Evolutionary conservation across 2,888 invertebrate species (phyloP).

Genomic region (Coelinius sp.): DNA sequence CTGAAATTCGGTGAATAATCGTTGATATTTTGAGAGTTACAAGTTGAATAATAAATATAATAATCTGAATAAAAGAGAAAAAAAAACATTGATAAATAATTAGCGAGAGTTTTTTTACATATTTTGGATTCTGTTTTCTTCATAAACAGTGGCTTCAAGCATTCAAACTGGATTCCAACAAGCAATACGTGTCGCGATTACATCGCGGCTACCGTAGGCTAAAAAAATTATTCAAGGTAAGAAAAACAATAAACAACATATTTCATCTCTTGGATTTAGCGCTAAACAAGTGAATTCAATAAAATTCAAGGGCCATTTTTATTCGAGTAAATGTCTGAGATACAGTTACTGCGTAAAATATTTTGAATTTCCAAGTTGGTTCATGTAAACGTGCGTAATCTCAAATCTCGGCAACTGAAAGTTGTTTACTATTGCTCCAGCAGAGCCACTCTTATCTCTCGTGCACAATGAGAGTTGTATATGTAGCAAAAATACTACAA

Average conservation of each 20-base stretch:
- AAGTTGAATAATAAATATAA: slow-evolving; percentile 16
- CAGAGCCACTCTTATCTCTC: not conserved
- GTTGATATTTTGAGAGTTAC: slow-evolving; percentile 17
- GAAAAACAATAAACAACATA: slow-evolving; percentile 30
- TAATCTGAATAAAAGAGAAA: not conserved
- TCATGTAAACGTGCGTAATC: not conserved
- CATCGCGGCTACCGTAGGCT: slow-evolving; percentile 70
- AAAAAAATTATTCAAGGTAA: slow-evolving; percentile 70
- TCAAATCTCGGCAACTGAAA: not conserved
- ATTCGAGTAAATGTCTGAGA: not conserved
- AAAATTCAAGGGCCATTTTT: not conserved
- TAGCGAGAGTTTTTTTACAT: slow-evolving; percentile 25
- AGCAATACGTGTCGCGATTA: slow-evolving; percentile 70
- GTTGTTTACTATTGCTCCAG: not conserved
- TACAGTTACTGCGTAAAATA: not conserved
- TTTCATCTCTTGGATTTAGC: not conserved
- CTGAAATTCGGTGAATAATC: not conserved
- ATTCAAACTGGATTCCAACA: slow-evolving; percentile 71
- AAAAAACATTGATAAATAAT: not conserved
- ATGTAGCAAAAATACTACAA: not conserved
- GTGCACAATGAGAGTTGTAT: not conserved
- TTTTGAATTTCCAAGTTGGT: slow-evolving; percentile 18
- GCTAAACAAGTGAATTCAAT: not conserved
- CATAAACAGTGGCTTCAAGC: slow-evolving; percentile 68
- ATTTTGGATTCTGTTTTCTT: slow-evolving; percentile 40